phyloP scores from a whole-genome alignment of 2,113 vertebrate species.

The Nycticebus coucang region DNA sequence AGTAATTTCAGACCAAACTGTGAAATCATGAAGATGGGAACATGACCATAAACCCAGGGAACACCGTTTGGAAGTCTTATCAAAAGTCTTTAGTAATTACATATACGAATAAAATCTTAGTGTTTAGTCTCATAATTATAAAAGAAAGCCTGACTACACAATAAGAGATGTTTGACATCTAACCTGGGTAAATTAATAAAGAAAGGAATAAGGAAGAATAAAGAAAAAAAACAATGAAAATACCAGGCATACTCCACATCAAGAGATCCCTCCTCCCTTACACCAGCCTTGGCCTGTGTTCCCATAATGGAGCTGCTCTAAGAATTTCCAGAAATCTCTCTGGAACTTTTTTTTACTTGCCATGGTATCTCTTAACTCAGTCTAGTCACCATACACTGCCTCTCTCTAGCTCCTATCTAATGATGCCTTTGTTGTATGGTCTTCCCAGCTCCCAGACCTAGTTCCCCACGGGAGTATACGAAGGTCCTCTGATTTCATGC shows the following conservation, averaged over 20 bases:
- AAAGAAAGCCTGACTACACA: constrained; percentile 4
- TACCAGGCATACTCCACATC: background rate
- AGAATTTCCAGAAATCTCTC: constrained; percentile 28
- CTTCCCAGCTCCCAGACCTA: background rate
- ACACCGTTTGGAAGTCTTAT: background rate
- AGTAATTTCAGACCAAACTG: background rate
- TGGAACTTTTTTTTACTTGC: background rate
- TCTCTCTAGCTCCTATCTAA: background rate
- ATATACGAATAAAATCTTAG: constrained; percentile 39
- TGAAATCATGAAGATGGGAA: background rate
- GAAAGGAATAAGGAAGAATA: constrained; percentile 3
- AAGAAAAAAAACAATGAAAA: background rate
- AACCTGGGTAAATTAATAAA: constrained; percentile 12
- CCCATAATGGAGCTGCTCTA: background rate
- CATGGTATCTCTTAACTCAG: background rate
- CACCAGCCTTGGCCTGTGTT: background rate
- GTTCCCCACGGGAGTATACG: background rate
- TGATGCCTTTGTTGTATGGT: background rate
- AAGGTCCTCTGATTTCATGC: background rate
- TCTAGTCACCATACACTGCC: background rate
- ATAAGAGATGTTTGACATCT: background rate
- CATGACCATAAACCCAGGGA: background rate
- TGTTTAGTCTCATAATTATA: background rate
- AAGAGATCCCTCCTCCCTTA: background rate
- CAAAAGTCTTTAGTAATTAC: background rate